phyloP scores from a whole-genome alignment of 2,888 invertebrate genomes.

The Tillus elongatus region DNA sequence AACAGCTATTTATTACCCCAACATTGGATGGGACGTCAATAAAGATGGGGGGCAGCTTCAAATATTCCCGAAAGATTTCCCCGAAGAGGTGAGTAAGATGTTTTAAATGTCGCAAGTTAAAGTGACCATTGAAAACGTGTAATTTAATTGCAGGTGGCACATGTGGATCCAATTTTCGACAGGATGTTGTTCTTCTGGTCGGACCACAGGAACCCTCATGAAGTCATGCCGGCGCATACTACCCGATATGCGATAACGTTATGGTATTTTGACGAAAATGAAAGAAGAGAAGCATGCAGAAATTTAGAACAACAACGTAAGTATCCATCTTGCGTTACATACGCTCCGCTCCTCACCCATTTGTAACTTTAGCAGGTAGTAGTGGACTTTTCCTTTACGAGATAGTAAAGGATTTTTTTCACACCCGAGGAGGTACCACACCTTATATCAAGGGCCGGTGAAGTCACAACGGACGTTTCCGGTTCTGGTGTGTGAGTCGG shows the following conservation, averaged over 20 bases:
- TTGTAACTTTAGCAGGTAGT: no score
- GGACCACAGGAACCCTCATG: constrained; percentile 91
- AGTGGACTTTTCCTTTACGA: no score
- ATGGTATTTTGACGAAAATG: constrained; percentile 84
- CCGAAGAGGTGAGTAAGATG: background rate
- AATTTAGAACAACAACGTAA: constrained; percentile 50
- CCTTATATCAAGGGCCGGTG: no score
- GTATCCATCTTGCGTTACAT: constrained; percentile 23
- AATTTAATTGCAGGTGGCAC: constrained; percentile 50
- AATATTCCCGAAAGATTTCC: constrained; percentile 80
- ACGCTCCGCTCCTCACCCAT: no score
- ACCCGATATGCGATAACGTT: constrained; percentile 87
- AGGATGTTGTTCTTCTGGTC: constrained; percentile 96
- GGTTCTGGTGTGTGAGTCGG: no score
- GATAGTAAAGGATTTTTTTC: no score
- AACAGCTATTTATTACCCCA: constrained; percentile 96
- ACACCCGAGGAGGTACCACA: no score
- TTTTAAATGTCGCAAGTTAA: no score
- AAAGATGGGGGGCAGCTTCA: constrained; percentile 80
- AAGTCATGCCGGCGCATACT: constrained; percentile 84
- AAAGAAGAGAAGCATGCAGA: constrained; percentile 63
- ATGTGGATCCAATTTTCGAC: constrained; percentile 90
- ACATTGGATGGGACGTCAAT: constrained; percentile 83
- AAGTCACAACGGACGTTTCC: no score
- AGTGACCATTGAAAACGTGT: no score